Percentiles rank a stretch among this genome's conserved stretches.
Evolutionary conservation across 2,113 vertebrate genomes (phyloP).

Genomic region (Macrotis lagotis): DNA sequence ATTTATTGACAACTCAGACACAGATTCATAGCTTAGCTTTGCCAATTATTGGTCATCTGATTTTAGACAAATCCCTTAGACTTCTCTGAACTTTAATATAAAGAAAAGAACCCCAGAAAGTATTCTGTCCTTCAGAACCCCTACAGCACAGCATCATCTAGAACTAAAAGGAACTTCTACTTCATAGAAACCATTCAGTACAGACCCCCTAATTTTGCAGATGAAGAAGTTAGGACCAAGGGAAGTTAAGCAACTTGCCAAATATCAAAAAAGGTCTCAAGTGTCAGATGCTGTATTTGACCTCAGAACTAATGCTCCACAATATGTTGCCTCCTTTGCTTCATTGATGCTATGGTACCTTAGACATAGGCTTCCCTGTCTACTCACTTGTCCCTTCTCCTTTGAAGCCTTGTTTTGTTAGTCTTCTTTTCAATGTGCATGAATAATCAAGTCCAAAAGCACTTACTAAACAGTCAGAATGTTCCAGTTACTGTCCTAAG

Average conservation of each 20-base stretch:
- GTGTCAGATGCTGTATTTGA: accelerated
- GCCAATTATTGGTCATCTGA: not conserved
- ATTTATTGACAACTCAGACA: not conserved
- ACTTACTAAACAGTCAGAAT: not conserved
- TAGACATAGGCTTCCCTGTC: not conserved
- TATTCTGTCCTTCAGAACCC: not conserved
- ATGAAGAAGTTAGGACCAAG: not conserved
- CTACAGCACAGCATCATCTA: not conserved
- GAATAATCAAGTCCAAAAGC: not conserved
- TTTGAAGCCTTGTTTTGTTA: not conserved
- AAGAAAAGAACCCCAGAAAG: not conserved
- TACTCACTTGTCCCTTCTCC: not conserved
- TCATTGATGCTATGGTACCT: not conserved
- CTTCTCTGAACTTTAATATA: not conserved
- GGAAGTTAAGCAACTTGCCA: too few relatives aligned
- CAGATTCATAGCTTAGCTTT: not conserved
- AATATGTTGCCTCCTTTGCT: too few relatives aligned
- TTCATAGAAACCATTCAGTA: not conserved
- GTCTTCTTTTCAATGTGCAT: not conserved
- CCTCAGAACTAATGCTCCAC: not conserved
- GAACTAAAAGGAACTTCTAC: not conserved
- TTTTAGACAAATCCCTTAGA: not conserved
- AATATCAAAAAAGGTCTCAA: not conserved
- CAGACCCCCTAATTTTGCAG: not conserved
- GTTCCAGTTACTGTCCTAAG: not conserved